Evolutionary conservation across 1,140 invertebrate genomes (phyloP).

Genomic region (Zaprionus ornatus): DNA sequence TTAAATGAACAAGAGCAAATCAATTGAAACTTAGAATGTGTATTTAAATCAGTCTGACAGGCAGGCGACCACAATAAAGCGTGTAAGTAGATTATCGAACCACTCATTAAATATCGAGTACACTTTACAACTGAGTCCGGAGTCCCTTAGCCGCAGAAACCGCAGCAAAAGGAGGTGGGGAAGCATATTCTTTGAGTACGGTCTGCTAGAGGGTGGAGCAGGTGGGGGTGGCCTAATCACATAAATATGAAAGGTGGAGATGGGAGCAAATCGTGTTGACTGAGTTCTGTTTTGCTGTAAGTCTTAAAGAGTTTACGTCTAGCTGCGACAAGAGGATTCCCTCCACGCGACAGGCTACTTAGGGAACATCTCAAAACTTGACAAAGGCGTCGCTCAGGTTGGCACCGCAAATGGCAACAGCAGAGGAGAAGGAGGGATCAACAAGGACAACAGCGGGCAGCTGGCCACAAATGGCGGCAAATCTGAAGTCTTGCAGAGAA

Average conservation of each 20-base stretch:
- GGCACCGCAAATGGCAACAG: constrained; percentile 5
- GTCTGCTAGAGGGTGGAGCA: not conserved
- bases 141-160: constrained; percentile 41
- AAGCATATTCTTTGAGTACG: constrained; percentile 55
- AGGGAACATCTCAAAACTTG: constrained; percentile 33
- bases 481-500: not conserved
- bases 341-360: constrained; percentile 15
- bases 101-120: constrained; percentile 68
- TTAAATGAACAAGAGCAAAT: not conserved
- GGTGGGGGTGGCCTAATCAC: not conserved
- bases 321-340: not conserved
- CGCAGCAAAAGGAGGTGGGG: constrained; percentile 21
- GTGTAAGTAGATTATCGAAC: constrained; percentile 68
- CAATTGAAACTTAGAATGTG: not conserved
- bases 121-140: constrained; percentile 6
- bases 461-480: not conserved
- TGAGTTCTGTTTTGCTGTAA: not conserved
- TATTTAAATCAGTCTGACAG: not conserved
- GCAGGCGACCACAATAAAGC: constrained; percentile 60
- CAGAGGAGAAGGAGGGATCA: not conserved
- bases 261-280: not conserved
- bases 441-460: constrained; percentile 3
- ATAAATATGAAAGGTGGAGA: constrained; percentile 9
- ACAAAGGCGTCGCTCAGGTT: constrained; percentile 14
- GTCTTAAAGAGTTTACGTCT: not conserved